Percentiles rank a stretch among this genome's conserved stretches.
These are phyloP conservation scores for Anguilla japonica DNA, from an alignment of 2,113 vertebrate species.

Conservation along the genomic window DNA sequence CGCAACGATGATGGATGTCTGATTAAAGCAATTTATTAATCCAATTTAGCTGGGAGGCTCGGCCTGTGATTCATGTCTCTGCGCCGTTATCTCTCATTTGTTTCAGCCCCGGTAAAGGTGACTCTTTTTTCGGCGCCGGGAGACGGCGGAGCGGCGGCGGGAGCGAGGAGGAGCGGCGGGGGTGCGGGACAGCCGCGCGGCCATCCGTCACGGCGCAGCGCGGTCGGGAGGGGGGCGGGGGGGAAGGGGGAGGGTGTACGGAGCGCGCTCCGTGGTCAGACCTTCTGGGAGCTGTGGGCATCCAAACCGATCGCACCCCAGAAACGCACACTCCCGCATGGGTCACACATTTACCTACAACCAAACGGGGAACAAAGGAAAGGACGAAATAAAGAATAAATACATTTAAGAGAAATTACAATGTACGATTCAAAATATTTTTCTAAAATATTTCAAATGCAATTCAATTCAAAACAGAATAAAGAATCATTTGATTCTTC, in stretches of 20 bases:
- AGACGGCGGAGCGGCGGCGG: slow-evolving; percentile 25
- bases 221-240: too few relatives aligned
- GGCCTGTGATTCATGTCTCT: slow-evolving; percentile 51
- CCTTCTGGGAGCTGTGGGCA: not conserved
- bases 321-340: not conserved
- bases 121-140: slow-evolving; percentile 37
- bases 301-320: not conserved
- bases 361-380: not conserved
- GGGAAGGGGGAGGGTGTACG: too few relatives aligned
- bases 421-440: too few relatives aligned
- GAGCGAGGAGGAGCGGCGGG: slow-evolving; percentile 15
- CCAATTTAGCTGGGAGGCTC: slow-evolving; percentile 49
- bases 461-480: too few relatives aligned
- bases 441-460: too few relatives aligned
- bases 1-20: slow-evolving; percentile 52
- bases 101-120: slow-evolving; percentile 47
- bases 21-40: slow-evolving; percentile 56
- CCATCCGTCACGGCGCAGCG: slow-evolving; percentile 3
- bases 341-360: not conserved
- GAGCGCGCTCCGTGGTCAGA: too few relatives aligned
- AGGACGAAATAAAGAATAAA: too few relatives aligned
- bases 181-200: not conserved
- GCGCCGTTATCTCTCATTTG: slow-evolving; percentile 49
- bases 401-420: too few relatives aligned
- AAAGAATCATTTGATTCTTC: too few relatives aligned